A percentile compares a stretch with the other conserved stretches of the same genome.
Conservation (phyloP, 1,140 invertebrate species). For the Drosophila melanica region DNA sequence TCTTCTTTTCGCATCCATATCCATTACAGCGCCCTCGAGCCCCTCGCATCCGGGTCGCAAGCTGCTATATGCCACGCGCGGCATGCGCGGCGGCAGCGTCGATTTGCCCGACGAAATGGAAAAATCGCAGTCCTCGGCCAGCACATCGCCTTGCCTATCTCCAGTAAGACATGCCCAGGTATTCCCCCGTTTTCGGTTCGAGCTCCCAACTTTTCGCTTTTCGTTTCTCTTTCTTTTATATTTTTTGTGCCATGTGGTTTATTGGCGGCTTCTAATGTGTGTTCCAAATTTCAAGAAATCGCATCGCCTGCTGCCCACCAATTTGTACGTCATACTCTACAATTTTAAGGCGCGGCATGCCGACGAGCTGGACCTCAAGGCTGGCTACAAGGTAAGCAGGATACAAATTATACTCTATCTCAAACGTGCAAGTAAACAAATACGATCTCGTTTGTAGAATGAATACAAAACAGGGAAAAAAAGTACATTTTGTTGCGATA, state of each 20-base stretch:
- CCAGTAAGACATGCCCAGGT: constrained; percentile 87
- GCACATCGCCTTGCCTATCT: constrained; percentile 95
- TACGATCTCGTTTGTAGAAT: too few species aligned
- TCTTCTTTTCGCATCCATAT: constrained; percentile 51
- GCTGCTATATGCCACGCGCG: constrained; percentile 89
- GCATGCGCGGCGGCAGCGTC: constrained; percentile 95
- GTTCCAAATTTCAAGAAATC: constrained; percentile 88
- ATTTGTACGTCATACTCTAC: constrained; percentile 97
- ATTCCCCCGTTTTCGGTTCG: constrained; percentile 52
- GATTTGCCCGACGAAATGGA: constrained; percentile 96
- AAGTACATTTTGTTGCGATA: too few species aligned
- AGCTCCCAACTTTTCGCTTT: constrained; percentile 12
- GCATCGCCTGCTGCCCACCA: constrained; percentile 93
- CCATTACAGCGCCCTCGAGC: constrained; percentile 92
- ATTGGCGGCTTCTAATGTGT: constrained; percentile 36
- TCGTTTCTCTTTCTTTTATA: constrained; percentile 1
- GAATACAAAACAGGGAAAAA: too few species aligned
- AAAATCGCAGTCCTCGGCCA: constrained; percentile 95
- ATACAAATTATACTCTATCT: too few species aligned
- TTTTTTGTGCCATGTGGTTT: constrained; percentile 13
- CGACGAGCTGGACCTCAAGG: constrained; percentile 97
- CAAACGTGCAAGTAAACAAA: too few species aligned
- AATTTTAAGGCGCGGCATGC: constrained; percentile 97
- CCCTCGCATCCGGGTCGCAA: constrained; percentile 90
- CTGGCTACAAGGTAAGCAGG: constrained; percentile 91